A percentile compares a stretch with the other conserved stretches of the same genome.
phyloP scores from a whole-genome alignment of 2,888 invertebrate species.

The Oscheius sp. region DNA sequence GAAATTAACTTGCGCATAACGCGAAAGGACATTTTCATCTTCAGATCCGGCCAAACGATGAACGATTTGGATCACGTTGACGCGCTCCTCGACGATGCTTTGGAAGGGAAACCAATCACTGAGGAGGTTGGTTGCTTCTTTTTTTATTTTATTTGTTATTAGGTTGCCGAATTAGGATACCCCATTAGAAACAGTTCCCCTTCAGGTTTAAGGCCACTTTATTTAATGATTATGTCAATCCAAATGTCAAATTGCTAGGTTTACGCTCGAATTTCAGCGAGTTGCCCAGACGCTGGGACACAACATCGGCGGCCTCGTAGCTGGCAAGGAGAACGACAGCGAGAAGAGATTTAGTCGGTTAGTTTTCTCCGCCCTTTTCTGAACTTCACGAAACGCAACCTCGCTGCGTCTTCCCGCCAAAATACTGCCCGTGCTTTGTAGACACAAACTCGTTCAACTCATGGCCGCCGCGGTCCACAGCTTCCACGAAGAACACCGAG shows the following conservation, averaged over 20 bases:
- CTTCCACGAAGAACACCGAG: neutral
- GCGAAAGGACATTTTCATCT: neutral
- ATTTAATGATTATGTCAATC: too few species aligned
- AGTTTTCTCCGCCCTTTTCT: neutral
- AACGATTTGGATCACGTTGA: conserved; percentile 26
- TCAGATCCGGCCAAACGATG: neutral
- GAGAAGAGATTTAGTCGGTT: conserved; percentile 26
- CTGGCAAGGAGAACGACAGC: conserved; percentile 19
- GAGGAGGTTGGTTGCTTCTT: neutral
- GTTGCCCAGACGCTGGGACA: conserved; percentile 1
- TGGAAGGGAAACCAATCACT: conserved; percentile 27
- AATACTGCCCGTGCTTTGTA: conserved; percentile 38
- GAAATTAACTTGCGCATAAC: neutral
- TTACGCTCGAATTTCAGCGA: conserved; percentile 9
- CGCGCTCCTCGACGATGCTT: conserved; percentile 34
- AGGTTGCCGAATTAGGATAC: too few species aligned
- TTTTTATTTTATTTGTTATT: neutral
- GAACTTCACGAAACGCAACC: too few species aligned
- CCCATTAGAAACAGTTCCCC: too few species aligned
- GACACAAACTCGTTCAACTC: conserved; percentile 23
- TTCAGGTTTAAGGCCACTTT: too few species aligned
- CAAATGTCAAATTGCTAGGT: too few species aligned
- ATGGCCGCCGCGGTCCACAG: conserved; percentile 8
- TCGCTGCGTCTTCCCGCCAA: neutral
- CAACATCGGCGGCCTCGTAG: too few species aligned